Evolutionary conservation across 2,888 invertebrate species (phyloP).

Genomic region (Ophioninae sp.): DNA sequence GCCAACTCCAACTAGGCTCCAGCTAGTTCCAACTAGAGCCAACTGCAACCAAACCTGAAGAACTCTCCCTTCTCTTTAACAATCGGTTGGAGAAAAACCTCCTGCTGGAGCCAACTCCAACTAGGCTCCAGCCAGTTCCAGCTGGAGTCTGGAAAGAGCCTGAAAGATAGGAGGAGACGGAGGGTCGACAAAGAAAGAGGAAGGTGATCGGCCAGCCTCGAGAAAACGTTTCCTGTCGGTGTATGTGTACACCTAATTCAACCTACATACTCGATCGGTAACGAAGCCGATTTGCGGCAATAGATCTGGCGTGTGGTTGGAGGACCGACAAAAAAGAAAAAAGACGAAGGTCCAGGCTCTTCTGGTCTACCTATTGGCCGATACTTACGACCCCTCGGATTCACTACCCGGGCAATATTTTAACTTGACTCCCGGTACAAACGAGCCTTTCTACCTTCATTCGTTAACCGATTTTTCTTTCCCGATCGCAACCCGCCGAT

Average conservation of each 20-base stretch:
- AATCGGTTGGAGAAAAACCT: too few species aligned
- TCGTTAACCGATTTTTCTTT: conserved; percentile 59
- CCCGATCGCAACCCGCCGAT: conserved; percentile 42
- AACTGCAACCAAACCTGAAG: too few species aligned
- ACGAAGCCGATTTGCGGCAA: conserved; percentile 56
- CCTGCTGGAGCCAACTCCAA: too few species aligned
- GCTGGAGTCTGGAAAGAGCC: conserved; percentile 6
- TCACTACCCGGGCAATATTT: conserved; percentile 50
- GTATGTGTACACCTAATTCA: conserved; percentile 51
- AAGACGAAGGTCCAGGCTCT: conserved; percentile 21
- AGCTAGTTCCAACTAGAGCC: too few species aligned
- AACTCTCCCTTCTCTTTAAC: too few species aligned
- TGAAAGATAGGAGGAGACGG: conserved; percentile 60
- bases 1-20: too few species aligned
- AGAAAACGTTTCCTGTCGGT: conserved; percentile 38
- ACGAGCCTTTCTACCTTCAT: conserved; percentile 53
- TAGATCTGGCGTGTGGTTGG: conserved; percentile 48
- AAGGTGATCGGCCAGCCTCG: conserved; percentile 43
- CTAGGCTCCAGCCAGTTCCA: too few species aligned
- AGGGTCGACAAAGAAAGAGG: conserved; percentile 53
- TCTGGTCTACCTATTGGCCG: conserved; percentile 36
- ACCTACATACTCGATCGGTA: conserved; percentile 55
- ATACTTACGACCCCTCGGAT: conserved; percentile 60
- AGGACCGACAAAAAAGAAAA: conserved; percentile 15
- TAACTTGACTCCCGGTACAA: conserved; percentile 44